phyloP scores from a whole-genome alignment of 2,888 invertebrate species.

The Tetanocera ferruginea region DNA sequence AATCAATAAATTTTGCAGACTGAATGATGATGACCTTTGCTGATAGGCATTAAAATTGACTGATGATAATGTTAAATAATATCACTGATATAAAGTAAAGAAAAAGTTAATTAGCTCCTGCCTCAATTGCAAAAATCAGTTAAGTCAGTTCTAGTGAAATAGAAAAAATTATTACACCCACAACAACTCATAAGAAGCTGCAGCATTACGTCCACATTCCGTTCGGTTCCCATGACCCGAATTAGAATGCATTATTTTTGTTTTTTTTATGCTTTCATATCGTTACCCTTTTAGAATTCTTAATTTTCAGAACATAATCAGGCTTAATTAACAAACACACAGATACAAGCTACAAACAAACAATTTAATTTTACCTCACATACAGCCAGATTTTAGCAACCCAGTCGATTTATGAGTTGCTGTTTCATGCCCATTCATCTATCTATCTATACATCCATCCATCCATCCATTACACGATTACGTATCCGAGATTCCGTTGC shows the following conservation, averaged over 20 bases:
- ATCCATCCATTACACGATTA: background rate
- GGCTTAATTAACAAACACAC: conserved; percentile 14
- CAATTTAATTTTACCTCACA: background rate
- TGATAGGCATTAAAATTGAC: no score
- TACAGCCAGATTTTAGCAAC: background rate
- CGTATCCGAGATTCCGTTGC: conserved; percentile 2
- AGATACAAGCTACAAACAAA: background rate
- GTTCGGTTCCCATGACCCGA: background rate
- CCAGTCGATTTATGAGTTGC: background rate
- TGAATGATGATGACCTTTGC: no score
- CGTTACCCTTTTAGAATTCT: background rate
- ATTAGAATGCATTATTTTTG: background rate
- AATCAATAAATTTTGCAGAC: no score
- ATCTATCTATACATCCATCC: background rate
- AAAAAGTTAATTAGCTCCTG: no score
- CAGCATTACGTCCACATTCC: background rate
- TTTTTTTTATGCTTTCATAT: background rate
- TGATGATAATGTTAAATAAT: no score
- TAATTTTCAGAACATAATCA: background rate
- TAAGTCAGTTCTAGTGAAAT: no score
- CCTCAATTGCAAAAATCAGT: no score
- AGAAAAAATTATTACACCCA: no score
- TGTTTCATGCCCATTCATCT: background rate
- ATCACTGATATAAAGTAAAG: no score
- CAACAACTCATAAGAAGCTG: no score